Conservation (phyloP, 2,888 invertebrate species). For the Adineta ricciae region DNA sequence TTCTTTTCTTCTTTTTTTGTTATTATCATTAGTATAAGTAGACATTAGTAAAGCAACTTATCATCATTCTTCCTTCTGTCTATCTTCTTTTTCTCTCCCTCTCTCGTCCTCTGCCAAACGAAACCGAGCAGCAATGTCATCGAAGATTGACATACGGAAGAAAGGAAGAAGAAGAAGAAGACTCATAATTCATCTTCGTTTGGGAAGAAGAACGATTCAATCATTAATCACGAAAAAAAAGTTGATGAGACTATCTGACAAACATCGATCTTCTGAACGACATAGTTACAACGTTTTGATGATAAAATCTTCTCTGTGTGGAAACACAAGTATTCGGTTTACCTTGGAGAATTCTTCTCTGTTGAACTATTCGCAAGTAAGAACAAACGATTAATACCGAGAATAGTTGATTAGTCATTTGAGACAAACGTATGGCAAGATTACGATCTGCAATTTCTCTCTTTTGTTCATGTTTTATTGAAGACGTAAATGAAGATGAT, state of each 20-base stretch:
- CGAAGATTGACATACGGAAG: neutral
- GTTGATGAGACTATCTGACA: too few species aligned
- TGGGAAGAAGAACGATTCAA: too few species aligned
- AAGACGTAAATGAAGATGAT: too few species aligned
- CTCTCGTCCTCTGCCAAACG: neutral
- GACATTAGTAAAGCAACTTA: neutral
- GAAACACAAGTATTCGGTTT: neutral
- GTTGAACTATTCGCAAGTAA: neutral
- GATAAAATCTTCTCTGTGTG: too few species aligned
- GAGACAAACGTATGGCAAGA: neutral
- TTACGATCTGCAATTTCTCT: neutral
- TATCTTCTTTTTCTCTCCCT: neutral
- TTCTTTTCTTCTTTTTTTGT: neutral
- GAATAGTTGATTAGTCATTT: neutral
- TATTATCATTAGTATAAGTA: conserved; percentile 8
- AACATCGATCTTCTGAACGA: too few species aligned
- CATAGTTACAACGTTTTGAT: too few species aligned
- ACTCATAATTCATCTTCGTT: too few species aligned
- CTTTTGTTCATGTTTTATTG: too few species aligned
- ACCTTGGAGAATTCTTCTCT: neutral
- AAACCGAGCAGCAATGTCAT: neutral
- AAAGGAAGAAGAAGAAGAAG: neutral
- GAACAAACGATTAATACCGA: neutral
- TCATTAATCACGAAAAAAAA: too few species aligned
- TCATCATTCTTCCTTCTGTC: neutral